Conservation (phyloP, 2,888 invertebrate species). For the Matsumyia berberina region DNA sequence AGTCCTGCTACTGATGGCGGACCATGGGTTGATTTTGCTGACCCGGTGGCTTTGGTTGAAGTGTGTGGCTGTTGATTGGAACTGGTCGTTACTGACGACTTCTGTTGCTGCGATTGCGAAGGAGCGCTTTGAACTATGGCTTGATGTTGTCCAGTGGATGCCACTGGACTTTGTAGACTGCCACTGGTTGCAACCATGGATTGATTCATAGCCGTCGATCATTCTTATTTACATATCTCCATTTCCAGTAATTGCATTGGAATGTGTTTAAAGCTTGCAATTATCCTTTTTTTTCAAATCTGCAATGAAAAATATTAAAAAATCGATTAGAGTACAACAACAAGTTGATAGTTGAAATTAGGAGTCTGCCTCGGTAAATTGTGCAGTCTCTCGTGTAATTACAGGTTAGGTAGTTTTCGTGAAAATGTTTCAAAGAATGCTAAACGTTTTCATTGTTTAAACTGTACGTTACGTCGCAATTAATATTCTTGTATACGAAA, state of each 20-base stretch:
- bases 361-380: too few relatives aligned
- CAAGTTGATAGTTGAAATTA: too few relatives aligned
- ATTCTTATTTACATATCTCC: constrained; percentile 67
- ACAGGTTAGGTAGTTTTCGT: too few relatives aligned
- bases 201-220: constrained; percentile 76
- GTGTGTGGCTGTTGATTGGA: constrained; percentile 28
- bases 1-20: constrained; percentile 44
- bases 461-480: too few relatives aligned
- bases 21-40: constrained; percentile 58
- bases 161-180: constrained; percentile 77
- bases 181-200: constrained; percentile 77
- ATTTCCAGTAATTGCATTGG: constrained; percentile 13
- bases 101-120: constrained; percentile 14
- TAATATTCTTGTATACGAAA: too few relatives aligned
- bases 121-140: constrained; percentile 43
- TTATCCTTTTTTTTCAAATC: neutral
- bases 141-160: constrained; percentile 75
- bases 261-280: neutral
- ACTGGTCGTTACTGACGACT: neutral
- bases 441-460: too few relatives aligned
- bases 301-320: constrained; percentile 16
- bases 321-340: neutral
- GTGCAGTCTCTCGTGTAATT: too few relatives aligned
- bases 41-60: constrained; percentile 60
- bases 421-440: too few relatives aligned